These are phyloP conservation scores for Pipistrellus pygmaeus DNA, from an alignment of 2,797 vertebrate species.

Conservation along the genomic window DNA sequence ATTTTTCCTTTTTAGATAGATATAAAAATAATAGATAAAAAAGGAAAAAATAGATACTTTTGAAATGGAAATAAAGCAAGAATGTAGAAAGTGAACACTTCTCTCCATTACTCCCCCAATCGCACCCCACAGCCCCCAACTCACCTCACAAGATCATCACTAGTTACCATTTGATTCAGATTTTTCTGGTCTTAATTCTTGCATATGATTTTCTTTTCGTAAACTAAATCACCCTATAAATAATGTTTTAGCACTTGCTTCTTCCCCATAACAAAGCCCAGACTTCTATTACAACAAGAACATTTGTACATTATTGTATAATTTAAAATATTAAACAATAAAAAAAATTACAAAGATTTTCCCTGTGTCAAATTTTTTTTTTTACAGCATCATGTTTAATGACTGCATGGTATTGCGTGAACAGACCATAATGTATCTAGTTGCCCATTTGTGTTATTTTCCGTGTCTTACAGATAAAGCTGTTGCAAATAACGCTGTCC, in stretches of 20 bases:
- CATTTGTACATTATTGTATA: conserved; percentile 39
- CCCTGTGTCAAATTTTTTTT: conserved; percentile 25
- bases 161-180: not conserved
- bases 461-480: not conserved
- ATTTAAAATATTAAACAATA: conserved; percentile 53
- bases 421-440: not conserved
- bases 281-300: conserved; percentile 46
- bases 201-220: conserved; percentile 31
- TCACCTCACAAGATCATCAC: not conserved
- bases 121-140: no score
- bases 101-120: not conserved
- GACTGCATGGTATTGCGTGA: not conserved
- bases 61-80: conserved; percentile 56
- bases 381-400: conserved; percentile 32
- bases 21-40: conserved; percentile 8
- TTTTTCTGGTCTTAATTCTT: conserved; percentile 38
- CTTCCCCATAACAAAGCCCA: not conserved
- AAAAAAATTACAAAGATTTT: conserved; percentile 32
- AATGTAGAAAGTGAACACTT: not conserved
- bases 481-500: not conserved
- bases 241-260: conserved; percentile 41
- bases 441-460: conserved; percentile 17
- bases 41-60: not conserved
- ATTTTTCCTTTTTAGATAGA: conserved; percentile 1
- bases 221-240: conserved; percentile 9